These are phyloP conservation scores for Monochamus alternatus DNA, from an alignment of 2,888 invertebrate genomes.

Conservation along the genomic window DNA sequence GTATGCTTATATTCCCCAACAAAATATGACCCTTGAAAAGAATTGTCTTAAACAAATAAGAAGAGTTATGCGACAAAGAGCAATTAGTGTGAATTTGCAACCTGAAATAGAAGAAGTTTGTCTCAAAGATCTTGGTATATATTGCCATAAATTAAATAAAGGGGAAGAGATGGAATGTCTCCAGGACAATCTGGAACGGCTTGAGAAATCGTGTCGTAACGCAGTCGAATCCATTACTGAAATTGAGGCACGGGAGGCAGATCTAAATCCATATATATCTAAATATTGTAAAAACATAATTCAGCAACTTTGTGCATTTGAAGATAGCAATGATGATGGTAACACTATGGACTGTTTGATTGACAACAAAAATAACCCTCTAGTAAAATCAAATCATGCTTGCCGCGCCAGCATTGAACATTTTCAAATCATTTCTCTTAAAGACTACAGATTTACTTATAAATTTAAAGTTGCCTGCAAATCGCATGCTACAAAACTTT, in stretches of 20 bases:
- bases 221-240: conserved; percentile 90
- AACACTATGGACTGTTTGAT: conserved; percentile 97
- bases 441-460: conserved; percentile 93
- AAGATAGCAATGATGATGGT: conserved; percentile 84
- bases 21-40: conserved; percentile 72
- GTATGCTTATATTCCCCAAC: conserved; percentile 41
- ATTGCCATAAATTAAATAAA: conserved; percentile 89
- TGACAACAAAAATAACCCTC: conserved; percentile 89
- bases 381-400: conserved; percentile 84
- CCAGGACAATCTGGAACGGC: conserved; percentile 85
- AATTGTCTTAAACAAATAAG: conserved; percentile 85
- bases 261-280: conserved; percentile 91
- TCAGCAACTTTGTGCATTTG: conserved; percentile 82
- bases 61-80: conserved; percentile 93
- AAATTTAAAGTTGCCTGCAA: conserved; percentile 97
- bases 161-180: conserved; percentile 95
- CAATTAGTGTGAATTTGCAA: conserved; percentile 92
- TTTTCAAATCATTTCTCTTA: conserved; percentile 94
- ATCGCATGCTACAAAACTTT: conserved; percentile 81
- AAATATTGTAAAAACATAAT: conserved; percentile 87
- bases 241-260: conserved; percentile 89
- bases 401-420: conserved; percentile 97
- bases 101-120: conserved; percentile 96
- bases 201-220: conserved; percentile 80
- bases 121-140: conserved; percentile 86